phyloP scores from a whole-genome alignment of 2,888 invertebrate genomes.

The Pediacus dermestoides region DNA sequence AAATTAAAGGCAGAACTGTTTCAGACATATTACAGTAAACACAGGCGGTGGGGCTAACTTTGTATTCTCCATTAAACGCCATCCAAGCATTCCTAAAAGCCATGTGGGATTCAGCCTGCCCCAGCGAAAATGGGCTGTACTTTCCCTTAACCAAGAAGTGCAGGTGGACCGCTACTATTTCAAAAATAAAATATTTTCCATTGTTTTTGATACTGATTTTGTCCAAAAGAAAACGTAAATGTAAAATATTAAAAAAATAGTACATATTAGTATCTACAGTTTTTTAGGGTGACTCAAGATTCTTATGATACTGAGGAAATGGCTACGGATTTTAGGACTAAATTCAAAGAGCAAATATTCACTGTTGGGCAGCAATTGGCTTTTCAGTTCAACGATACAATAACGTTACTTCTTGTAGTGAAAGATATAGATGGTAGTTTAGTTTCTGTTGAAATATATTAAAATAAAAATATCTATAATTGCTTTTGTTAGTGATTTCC shows the following conservation, averaged over 20 bases:
- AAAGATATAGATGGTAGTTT: constrained; percentile 81
- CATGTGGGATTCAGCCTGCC: constrained; percentile 89
- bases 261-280: constrained; percentile 5
- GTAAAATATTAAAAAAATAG: not conserved
- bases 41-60: constrained; percentile 78
- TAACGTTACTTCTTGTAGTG: constrained; percentile 75
- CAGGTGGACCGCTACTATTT: constrained; percentile 76
- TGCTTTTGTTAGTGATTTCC: constrained; percentile 54
- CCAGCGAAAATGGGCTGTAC: constrained; percentile 94
- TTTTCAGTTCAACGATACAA: constrained; percentile 87
- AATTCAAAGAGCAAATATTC: constrained; percentile 87
- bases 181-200: constrained; percentile 77
- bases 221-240: constrained; percentile 88
- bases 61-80: constrained; percentile 78
- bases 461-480: not conserved
- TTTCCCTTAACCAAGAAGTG: constrained; percentile 89
- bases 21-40: constrained; percentile 76
- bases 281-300: constrained; percentile 74
- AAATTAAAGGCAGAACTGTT: no score
- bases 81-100: constrained; percentile 72
- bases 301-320: constrained; percentile 95
- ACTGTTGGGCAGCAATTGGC: constrained; percentile 89
- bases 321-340: constrained; percentile 88
- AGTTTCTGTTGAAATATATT: no score
- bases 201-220: constrained; percentile 90